phyloP scores from a whole-genome alignment of 1,140 invertebrate species.

The Drosophila athabasca region DNA sequence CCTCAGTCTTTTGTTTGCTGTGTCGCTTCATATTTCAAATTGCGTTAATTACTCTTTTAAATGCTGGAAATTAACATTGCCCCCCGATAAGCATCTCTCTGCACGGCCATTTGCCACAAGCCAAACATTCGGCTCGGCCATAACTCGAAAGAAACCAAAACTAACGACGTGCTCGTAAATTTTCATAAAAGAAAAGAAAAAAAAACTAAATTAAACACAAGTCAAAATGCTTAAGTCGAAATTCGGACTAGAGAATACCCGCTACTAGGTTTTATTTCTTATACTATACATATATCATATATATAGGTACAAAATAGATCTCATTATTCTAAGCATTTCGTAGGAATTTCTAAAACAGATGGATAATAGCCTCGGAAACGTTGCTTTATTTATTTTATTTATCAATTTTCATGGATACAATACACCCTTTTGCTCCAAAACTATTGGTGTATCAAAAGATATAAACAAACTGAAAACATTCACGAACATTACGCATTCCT shows the following conservation, averaged over 20 bases:
- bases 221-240: background rate
- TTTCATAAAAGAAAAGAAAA: constrained; percentile 65
- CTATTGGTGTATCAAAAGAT: constrained; percentile 12
- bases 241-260: no score
- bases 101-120: constrained; percentile 59
- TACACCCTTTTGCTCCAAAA: no score
- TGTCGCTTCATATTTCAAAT: constrained; percentile 68
- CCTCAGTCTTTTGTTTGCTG: constrained; percentile 76
- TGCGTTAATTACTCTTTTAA: constrained; percentile 80
- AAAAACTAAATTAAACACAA: constrained; percentile 17
- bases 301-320: no score
- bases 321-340: no score
- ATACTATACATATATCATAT: no score
- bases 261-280: no score
- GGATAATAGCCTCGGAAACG: no score
- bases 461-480: constrained; percentile 40
- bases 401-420: background rate
- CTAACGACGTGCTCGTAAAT: constrained; percentile 67
- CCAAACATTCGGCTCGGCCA: constrained; percentile 64
- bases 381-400: no score
- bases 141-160: constrained; percentile 44
- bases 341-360: no score
- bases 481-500: constrained; percentile 58
- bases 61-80: constrained; percentile 74
- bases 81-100: constrained; percentile 66